phyloP scores from a whole-genome alignment of 2,888 invertebrate species.

The Tuberolachnus salignus region DNA sequence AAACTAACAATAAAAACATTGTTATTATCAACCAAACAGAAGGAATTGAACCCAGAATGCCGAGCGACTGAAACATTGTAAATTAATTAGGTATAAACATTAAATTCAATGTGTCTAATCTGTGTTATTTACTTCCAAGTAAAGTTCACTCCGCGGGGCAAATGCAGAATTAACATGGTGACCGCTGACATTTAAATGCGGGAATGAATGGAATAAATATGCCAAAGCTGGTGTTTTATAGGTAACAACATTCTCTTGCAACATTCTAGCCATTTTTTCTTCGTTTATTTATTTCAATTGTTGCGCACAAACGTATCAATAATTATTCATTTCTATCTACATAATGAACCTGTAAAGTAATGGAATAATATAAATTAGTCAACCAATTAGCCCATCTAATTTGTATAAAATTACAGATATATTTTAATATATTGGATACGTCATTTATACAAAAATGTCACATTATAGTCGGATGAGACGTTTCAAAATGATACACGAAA shows the following conservation, averaged over 20 bases:
- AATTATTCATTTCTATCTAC: slow-evolving; percentile 21
- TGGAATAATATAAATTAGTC: neutral
- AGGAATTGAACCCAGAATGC: slow-evolving; percentile 91
- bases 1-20: slow-evolving; percentile 84
- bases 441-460: neutral
- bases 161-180: slow-evolving; percentile 90
- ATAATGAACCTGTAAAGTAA: slow-evolving; percentile 40
- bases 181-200: slow-evolving; percentile 90
- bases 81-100: slow-evolving; percentile 56
- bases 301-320: neutral
- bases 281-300: slow-evolving; percentile 11
- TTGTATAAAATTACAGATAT: neutral
- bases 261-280: slow-evolving; percentile 59
- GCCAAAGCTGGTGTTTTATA: slow-evolving; percentile 86
- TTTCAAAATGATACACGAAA: slow-evolving; percentile 12
- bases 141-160: slow-evolving; percentile 85
- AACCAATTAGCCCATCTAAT: neutral
- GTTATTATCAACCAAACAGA: slow-evolving; percentile 91
- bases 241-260: slow-evolving; percentile 62
- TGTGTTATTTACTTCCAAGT: slow-evolving; percentile 77
- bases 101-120: neutral
- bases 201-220: slow-evolving; percentile 84
- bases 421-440: neutral
- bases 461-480: neutral
- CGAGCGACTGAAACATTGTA: slow-evolving; percentile 75